Conservation (phyloP, 2,113 vertebrate genomes). For the Thalassarche chlororhynchos region DNA sequence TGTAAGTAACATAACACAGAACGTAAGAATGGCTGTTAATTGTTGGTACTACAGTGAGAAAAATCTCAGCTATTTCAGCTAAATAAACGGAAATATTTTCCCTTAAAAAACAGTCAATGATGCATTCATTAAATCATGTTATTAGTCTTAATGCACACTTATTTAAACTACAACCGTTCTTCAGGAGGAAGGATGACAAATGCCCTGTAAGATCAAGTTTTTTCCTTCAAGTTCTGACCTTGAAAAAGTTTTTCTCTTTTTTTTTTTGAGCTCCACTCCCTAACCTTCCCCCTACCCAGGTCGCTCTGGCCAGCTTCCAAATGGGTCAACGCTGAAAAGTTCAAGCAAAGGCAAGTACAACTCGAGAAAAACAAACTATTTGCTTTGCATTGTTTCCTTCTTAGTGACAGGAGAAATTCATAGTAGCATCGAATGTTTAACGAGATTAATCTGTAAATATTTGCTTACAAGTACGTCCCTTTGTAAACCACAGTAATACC, state of each 20-base stretch:
- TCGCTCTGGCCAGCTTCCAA: background rate
- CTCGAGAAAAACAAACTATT: background rate
- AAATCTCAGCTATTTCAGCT: background rate
- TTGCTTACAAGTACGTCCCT: background rate
- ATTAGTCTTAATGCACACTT: background rate
- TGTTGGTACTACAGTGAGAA: background rate
- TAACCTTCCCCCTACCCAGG: background rate
- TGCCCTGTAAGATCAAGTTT: background rate
- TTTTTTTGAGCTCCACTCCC: background rate
- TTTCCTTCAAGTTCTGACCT: background rate
- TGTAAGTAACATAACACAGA: background rate
- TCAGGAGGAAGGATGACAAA: background rate
- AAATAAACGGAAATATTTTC: background rate
- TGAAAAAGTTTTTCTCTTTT: background rate
- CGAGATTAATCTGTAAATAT: slow-evolving; percentile 4
- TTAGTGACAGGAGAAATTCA: background rate
- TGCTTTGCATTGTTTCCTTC: background rate
- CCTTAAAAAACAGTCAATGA: background rate
- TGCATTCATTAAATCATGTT: background rate
- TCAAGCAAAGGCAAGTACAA: background rate
- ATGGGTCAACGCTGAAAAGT: background rate
- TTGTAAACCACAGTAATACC: background rate
- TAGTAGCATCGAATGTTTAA: background rate
- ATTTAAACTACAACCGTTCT: background rate
- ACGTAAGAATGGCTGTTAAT: background rate